Evolutionary conservation across 2,888 invertebrate genomes (phyloP), one percentile per base, ranked within the genome.

Genomic region (Encarsia formosa): DNA sequence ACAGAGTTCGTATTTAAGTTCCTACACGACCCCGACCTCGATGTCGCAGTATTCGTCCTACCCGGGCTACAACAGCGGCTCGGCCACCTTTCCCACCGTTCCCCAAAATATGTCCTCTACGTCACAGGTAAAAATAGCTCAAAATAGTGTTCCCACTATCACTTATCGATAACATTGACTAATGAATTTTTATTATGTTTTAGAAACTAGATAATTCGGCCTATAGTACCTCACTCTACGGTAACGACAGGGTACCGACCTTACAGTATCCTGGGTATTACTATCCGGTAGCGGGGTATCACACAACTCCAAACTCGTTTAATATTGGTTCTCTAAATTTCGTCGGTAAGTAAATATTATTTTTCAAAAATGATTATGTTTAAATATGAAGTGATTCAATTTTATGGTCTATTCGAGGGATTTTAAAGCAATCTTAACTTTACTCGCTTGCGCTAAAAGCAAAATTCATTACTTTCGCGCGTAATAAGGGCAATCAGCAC

Each of bases 231-330:
- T 64, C 65, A 58, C 60, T 73, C 15, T 73, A 73, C 43, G 67
- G 68, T 57, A 73, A 73, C 54, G 73, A 73, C 60, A 70, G 72
- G 65, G 72, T 72, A 63, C 66, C 73, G 38, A n/a, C n/a, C n/a
- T 56, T 73, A 47, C 73, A 73, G 60, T 73, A 73, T 65, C 67
- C 73, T 48, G 66, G 70, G 49, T n/a, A n/a, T n/a, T 73, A 73
- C 60, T 73, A 73, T 55, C 68, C 73, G 20, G 65, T 73, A 64
- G 66, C 73, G 26, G 69, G 73, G 16, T 73, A 73, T 58, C 73
- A 73, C 46, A 59, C 69, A 18, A 62, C 72, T 8, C 69, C 73
- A 23, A 56, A 71, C 16, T 66, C 73, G 4, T 74, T 74, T 56
- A 71, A 71, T 54, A 67, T 71, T 58, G 65, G 69, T 56, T 71